Evolutionary conservation across 2,888 invertebrate genomes (phyloP), one percentile per base, ranked within the genome.

Genomic region (Chymomyza procnemis): DNA sequence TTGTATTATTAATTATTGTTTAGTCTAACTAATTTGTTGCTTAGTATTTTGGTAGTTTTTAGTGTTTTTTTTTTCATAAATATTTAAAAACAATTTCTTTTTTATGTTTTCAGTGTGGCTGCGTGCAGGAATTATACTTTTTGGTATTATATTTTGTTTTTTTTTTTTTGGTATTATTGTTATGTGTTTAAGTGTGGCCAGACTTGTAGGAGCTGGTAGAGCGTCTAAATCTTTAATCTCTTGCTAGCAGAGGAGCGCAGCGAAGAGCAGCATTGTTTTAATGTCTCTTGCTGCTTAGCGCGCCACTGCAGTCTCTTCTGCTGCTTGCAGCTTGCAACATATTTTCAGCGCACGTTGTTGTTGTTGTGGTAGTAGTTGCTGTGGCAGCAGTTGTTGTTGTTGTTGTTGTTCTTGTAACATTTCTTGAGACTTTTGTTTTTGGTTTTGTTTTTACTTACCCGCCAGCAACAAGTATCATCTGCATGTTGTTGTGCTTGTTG

Each of bases 401-500:
- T 14, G n/a, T n/a, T n/a, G n/a, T n/a, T n/a, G n/a, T n/a, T n/a
- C n/a, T n/a, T n/a, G n/a, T n/a, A n/a, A n/a, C n/a, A n/a, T 47
- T 47, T 47, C 4, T 16, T 47, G 47, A 47, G 47, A 47, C 47
- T 16, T 47, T 47, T 47, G 12, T 47, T 47, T 47, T 16, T 47
- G 47, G 19, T 16, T 21, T 52, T 52, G 41, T 46, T n/a, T n/a
- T n/a, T 61, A 91, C 91, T 91, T 90, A 91, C 91, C 91, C 91
- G 88, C 91, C 91, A 78, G 91, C 91, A 81, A 91, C 91, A 88
- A 91, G 90, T 88, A 91, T 91, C 91, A 91, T 91, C 90, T 91
- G 91, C 91, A 91, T 91, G 77, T 86, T 84, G 78, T 67, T 34
- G 66, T 52, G n/a, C 64, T 63, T n/a, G 21, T 56, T 57, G 50